Evolutionary conservation across 2,888 invertebrate genomes (phyloP), one percentile per base, ranked within the genome.

Genomic region (Cyrtodaria siliqua): DNA sequence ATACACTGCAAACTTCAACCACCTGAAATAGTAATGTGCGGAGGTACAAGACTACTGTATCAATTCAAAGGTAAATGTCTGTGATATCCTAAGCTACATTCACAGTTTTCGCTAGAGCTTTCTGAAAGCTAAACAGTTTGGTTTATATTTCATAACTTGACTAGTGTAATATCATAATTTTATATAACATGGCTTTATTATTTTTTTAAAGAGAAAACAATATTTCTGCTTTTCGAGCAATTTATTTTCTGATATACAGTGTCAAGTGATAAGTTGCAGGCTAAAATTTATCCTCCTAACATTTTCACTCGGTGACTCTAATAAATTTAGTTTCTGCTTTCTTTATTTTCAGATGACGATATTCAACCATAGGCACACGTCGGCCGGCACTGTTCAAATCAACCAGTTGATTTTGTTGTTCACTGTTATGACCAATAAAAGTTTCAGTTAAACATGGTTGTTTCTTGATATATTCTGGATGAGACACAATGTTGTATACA

Each of bases 41-140:
- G 64, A 66, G 40, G 33, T 33, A 33, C 64, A 56, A 18, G 64
- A 47, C 55, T 66, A n/a, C 64, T 55, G 52, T 66, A 66, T 56
- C 55, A 56, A 26, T 66, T 66, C 47, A 29, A 56, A 26, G 56
- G 33, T 33, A 33, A 33, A 33, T 33, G 33, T 33, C 33, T 33
- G n/a, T n/a, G 33, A 33, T 33, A 33, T 33, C 33, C 33, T 33
- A 12, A 8, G 33, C 33, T 33, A 33, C 33, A 33, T 33, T 33
- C 33, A 33, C 33, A 33, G 33, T 12, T 33, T 33, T 33, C 33
- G 33, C 33, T 33, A 33, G 33, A 33, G 33, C 33, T 33, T 33
- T 33, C 33, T 33, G 33, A 33, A 33, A 33, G 33, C 33, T 33
- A 33, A 33, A 33, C 33, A 33, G 33, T 33, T 33, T 33, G 12